Evolutionary conservation across 2,888 invertebrate genomes (phyloP), one percentile per base, ranked within the genome.

Genomic region (Hydraecia micacea): DNA sequence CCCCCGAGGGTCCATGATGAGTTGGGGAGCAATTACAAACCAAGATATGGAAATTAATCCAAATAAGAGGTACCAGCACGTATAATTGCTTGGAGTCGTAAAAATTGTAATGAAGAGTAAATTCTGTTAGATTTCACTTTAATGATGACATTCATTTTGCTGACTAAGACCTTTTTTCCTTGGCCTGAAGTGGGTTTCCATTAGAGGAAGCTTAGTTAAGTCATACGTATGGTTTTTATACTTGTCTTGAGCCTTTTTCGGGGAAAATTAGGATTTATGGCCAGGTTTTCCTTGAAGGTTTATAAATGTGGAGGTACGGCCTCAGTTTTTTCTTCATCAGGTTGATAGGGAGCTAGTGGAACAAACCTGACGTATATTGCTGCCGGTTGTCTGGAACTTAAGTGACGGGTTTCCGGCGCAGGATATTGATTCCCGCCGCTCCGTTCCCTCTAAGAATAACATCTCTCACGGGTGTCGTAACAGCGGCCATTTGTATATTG

Each of bases 181-280:
- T 60, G 46, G 46, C 2, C 65, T 73, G 69, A 73, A 79, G 68
- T 70, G 73, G 60, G 62, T 74, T 80, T 77, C 73, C 49, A 60
- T 42, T 67, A 58, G 25, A 60, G 39, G 71, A 83, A 69, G 70
- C 60, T 60, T 69, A 63, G 75, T 76, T 73, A 68, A 77, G 77
- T 74, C 77, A 73, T 84, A 86, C 86, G 83, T 86, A 83, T 63
- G 80, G 87, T 81, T 87, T 88, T 88, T 83, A 81, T 85, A 79
- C 75, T 36, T 77, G 77, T 81, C 80, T n/a, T 62, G 81, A 77
- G 76, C 79, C 82, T 75, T 69, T 73, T 88, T 77, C 55, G 58
- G 39, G 28, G 74, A 4, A 86, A 84, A 87, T 87, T 80, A 85
- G 83, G 86, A 87, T 87, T 85, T 86, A 87, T 82, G 42, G 65